Conservation (phyloP, 1,140 invertebrate genomes). For the Anastrepha obliqua region DNA sequence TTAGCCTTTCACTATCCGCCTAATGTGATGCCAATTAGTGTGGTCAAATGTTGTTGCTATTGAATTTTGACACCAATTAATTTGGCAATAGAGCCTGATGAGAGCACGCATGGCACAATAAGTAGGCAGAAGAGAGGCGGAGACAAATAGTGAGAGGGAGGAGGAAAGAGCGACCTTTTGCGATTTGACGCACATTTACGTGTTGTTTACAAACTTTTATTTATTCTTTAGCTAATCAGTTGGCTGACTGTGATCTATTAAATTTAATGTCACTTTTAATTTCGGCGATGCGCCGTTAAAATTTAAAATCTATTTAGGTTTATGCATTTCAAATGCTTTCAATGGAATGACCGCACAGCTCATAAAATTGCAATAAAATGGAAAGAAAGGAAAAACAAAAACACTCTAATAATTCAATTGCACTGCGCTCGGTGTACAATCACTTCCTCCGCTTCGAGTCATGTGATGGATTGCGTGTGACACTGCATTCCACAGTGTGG, state of each 20-base stretch:
- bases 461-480: conserved; percentile 18
- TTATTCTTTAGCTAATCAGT: neutral
- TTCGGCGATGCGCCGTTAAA: conserved; percentile 2
- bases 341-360: conserved; percentile 20
- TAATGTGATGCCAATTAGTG: conserved; percentile 52
- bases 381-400: neutral
- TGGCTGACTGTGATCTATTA: neutral
- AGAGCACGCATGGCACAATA: too few species aligned
- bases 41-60: conserved; percentile 48
- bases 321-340: conserved; percentile 39
- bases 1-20: conserved; percentile 3
- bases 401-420: neutral
- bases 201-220: neutral
- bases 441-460: neutral
- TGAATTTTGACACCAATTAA: conserved; percentile 53
- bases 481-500: conserved; percentile 31
- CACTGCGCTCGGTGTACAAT: neutral
- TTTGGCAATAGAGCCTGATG: neutral
- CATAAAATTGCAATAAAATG: conserved; percentile 34
- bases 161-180: neutral
- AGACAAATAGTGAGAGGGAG: too few species aligned
- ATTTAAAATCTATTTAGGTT: neutral
- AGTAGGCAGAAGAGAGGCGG: neutral
- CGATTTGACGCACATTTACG: neutral
- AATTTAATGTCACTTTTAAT: conserved; percentile 6